Evolutionary conservation across 2,888 invertebrate genomes (phyloP).

Genomic region (Merodon equestris): DNA sequence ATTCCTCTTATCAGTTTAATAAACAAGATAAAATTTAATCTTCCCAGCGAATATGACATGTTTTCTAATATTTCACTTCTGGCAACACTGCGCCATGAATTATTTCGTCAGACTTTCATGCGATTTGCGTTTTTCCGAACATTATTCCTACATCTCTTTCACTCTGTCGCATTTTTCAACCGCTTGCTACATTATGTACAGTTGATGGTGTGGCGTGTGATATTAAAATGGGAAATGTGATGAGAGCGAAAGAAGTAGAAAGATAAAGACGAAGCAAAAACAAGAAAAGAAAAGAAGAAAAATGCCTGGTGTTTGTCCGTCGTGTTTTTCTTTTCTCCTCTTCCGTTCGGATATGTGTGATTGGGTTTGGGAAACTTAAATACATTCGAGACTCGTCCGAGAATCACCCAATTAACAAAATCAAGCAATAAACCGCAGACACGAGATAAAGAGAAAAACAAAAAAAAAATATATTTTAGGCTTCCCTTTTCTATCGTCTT

Average conservation of each 20-base stretch:
- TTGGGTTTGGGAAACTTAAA: background rate
- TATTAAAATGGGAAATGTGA: slow-evolving; percentile 24
- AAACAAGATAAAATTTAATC: too few species aligned
- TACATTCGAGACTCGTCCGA: slow-evolving; percentile 38
- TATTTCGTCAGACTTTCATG: slow-evolving; percentile 44
- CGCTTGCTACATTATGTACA: background rate
- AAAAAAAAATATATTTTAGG: slow-evolving; percentile 1
- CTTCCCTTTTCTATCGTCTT: slow-evolving; percentile 16
- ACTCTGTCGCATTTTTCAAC: background rate
- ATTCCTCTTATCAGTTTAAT: too few species aligned
- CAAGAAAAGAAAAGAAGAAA: slow-evolving; percentile 17
- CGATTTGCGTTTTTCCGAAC: slow-evolving; percentile 28
- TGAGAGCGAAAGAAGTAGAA: slow-evolving; percentile 25
- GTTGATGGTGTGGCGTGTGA: background rate
- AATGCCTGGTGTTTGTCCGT: slow-evolving; percentile 1
- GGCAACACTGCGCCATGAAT: slow-evolving; percentile 33
- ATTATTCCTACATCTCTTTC: slow-evolving; percentile 21
- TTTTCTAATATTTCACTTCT: slow-evolving; percentile 1
- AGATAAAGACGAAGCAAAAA: slow-evolving; percentile 21
- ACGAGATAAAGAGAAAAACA: background rate
- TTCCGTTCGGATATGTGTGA: too few species aligned
- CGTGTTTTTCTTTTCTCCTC: background rate
- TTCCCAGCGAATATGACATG: too few species aligned
- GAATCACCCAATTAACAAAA: slow-evolving; percentile 28
- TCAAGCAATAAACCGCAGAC: slow-evolving; percentile 9